Base-by-base conservation (phyloP, 2,888 invertebrate genomes). In the Megaustenia siamemsis region DNA sequence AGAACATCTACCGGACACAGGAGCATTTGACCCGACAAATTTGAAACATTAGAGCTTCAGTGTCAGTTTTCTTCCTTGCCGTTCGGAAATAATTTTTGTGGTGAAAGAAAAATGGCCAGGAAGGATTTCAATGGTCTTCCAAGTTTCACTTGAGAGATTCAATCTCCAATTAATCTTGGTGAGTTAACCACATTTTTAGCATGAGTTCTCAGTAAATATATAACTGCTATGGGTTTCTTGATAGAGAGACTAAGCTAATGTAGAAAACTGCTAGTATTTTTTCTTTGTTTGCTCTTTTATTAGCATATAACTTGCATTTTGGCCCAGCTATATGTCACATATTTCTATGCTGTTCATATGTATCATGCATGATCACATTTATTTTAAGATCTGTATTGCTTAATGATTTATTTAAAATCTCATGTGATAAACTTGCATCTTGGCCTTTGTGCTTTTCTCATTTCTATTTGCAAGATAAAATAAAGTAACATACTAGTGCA, bases 141-240 rank as follows among this genome's bases (percentile, higher is more conserved):
- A 45, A 75, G 49, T 45, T 75, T 75, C 49, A 49, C 15, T 18
- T 28, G 15, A 49, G n/a, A 43, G 28, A n/a, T 49, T 49, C 28
- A 49, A 75, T 32, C 75, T 49, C 21, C 75, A 77, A 53, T 24
- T 35, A 60, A 32, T 77, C 38, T 56, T 60, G 77, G 77, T 77
- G 77, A 77, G 77, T 77, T 77, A 18, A 60, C 38, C 8, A 24
- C 40, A 10, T 77, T 77, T 53, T 60, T 40, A 63, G 77, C 77
- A 77, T 77, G 77, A 60, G 32, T 15, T 77, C 40, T 60, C 43
- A 4, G n/a, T 12, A 71, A 21, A 71, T 21, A 60, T 40, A 60
- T 60, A 28, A 15, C n/a, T 63, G 15, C n/a, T 40, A n/a, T 56
- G 56, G 77, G 60, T 77, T 77, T 77, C 77, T 60, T 60, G 71